Evolutionary conservation across 2,113 vertebrate species (phyloP).

Genomic region (Hydrolagus affinis): DNA sequence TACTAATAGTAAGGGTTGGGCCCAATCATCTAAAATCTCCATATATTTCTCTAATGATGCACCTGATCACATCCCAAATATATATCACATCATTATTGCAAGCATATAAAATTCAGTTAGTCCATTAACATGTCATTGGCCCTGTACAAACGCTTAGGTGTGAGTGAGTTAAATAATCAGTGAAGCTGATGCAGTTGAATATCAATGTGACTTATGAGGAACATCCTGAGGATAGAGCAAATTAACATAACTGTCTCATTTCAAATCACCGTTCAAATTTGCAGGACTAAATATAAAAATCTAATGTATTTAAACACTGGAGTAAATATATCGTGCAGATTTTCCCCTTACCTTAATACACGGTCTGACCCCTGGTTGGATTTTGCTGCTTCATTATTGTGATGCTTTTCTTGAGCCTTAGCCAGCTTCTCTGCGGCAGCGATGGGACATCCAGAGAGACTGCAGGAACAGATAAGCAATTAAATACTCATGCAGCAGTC

Average conservation of each 20-base stretch:
- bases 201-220: neutral
- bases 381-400: conserved; percentile 83
- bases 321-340: neutral
- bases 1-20: no score
- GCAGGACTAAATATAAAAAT: neutral
- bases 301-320: no score
- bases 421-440: conserved; percentile 96
- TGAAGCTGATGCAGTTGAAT: neutral
- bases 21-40: no score
- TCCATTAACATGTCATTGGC: no score
- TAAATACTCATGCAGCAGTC: conserved; percentile 23
- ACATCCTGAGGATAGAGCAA: neutral
- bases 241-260: neutral
- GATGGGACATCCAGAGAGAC: conserved; percentile 95
- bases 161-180: no score
- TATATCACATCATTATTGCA: no score
- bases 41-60: no score
- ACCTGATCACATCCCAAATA: no score
- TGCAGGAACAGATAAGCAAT: conserved; percentile 55
- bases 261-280: neutral
- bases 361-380: conserved; percentile 91
- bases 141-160: no score
- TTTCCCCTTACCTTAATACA: conserved; percentile 79
- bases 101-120: no score
- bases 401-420: conserved; percentile 96